phyloP scores from a whole-genome alignment of 2,888 invertebrate species.

The Marasmarcha lunaedactyla region DNA sequence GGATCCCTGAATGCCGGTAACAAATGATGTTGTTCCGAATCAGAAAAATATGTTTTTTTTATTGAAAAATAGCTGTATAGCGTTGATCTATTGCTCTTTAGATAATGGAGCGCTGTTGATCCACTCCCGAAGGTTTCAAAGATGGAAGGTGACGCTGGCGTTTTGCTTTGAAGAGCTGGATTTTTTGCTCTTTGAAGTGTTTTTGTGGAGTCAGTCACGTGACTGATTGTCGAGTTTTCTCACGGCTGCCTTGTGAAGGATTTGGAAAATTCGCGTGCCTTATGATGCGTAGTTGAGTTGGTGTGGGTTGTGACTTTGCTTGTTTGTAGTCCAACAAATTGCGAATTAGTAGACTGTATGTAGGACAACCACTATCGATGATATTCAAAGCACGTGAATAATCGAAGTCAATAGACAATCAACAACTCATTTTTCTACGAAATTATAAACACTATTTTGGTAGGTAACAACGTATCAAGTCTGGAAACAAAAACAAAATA shows the following conservation, averaged over 20 bases:
- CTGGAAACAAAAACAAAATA: too few relatives aligned
- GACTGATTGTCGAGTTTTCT: neutral
- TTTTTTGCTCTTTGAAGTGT: conserved; percentile 5
- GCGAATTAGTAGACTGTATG: too few relatives aligned
- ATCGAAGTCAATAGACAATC: too few relatives aligned
- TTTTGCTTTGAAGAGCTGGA: neutral
- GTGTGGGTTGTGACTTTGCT: too few relatives aligned
- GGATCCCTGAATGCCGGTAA: conserved; percentile 56
- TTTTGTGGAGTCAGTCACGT: conserved; percentile 7
- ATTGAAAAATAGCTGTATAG: conserved; percentile 5
- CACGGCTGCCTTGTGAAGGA: neutral
- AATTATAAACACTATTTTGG: too few relatives aligned
- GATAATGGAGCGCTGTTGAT: conserved; percentile 6
- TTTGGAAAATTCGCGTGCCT: neutral
- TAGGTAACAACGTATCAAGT: too few relatives aligned
- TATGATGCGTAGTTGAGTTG: too few relatives aligned
- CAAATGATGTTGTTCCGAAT: conserved; percentile 67
- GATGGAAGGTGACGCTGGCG: conserved; percentile 39
- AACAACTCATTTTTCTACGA: too few relatives aligned
- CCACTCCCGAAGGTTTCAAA: conserved; percentile 18
- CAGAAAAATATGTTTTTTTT: conserved; percentile 20
- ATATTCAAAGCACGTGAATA: too few relatives aligned
- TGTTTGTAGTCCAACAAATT: too few relatives aligned
- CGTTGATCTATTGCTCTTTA: conserved; percentile 1
- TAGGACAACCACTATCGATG: too few relatives aligned